A percentile compares a stretch with the other conserved stretches of the same genome.
Evolutionary conservation across 2,888 invertebrate species (phyloP).

Genomic region (Chelonus formosanus): DNA sequence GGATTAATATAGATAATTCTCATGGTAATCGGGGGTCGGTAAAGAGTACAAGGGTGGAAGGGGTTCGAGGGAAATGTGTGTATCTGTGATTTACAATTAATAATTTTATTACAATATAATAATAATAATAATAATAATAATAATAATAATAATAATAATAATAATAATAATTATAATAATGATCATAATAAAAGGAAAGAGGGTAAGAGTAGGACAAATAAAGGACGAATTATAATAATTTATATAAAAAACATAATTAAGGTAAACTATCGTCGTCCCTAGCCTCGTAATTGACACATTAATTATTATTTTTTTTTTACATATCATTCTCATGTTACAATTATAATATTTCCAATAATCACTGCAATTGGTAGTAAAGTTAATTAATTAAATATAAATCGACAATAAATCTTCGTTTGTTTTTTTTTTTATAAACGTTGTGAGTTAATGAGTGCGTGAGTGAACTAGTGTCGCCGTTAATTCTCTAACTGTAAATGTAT

Average conservation of each 20-base stretch:
- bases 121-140: too few species aligned
- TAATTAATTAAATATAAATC: constrained; percentile 51
- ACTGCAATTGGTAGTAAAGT: constrained; percentile 56
- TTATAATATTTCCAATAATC: constrained; percentile 49
- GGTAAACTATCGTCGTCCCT: constrained; percentile 63
- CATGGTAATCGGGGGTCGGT: constrained; percentile 57
- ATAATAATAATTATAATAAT: too few species aligned
- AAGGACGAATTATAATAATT: too few species aligned
- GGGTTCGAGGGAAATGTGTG: constrained; percentile 35
- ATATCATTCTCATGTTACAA: constrained; percentile 35
- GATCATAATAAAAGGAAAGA: too few species aligned
- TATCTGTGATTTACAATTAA: too few species aligned
- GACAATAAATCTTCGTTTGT: constrained; percentile 46
- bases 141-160: too few species aligned
- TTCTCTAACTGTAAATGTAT: constrained; percentile 16
- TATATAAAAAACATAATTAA: constrained; percentile 34
- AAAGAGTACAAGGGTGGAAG: constrained; percentile 46
- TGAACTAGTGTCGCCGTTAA: constrained; percentile 64
- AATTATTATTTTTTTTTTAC: constrained; percentile 32
- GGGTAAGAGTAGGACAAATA: too few species aligned
- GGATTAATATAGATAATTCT: constrained; percentile 59
- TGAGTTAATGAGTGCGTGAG: constrained; percentile 64
- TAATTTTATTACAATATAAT: too few species aligned
- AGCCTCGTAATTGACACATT: constrained; percentile 59
- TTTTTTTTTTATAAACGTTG: constrained; percentile 45